These are phyloP conservation scores for Scomber colias DNA, from an alignment of 2,113 vertebrate genomes.

Conservation along the genomic window DNA sequence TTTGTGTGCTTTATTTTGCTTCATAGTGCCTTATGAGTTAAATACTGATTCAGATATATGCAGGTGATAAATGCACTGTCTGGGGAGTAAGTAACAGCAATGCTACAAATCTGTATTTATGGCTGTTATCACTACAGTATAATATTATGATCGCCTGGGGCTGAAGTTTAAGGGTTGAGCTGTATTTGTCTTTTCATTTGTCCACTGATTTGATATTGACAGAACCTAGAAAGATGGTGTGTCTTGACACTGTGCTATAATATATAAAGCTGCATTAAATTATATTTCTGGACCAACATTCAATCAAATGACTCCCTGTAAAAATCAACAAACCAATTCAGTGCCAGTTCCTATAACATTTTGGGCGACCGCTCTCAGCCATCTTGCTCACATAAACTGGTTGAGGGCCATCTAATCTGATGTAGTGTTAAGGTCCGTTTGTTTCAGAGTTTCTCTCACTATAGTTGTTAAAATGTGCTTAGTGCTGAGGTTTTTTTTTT, in stretches of 20 bases:
- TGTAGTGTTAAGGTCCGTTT: slow-evolving; percentile 24
- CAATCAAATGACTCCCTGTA: slow-evolving; percentile 41
- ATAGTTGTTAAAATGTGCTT: slow-evolving; percentile 1
- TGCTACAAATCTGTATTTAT: slow-evolving; percentile 55
- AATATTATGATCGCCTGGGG: slow-evolving; percentile 12
- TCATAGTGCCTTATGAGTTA: slow-evolving; percentile 31
- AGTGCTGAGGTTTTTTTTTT: not conserved
- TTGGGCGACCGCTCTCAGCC: slow-evolving; percentile 6
- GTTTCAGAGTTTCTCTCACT: slow-evolving; percentile 6
- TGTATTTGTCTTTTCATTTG: slow-evolving; percentile 17
- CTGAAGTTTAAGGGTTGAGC: slow-evolving; percentile 14
- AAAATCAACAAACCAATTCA: slow-evolving; percentile 62
- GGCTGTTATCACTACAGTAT: slow-evolving; percentile 19
- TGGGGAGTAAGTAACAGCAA: slow-evolving; percentile 22
- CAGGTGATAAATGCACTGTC: slow-evolving; percentile 46
- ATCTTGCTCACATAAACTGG: slow-evolving; percentile 27
- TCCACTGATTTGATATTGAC: slow-evolving; percentile 33
- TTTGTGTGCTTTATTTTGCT: slow-evolving; percentile 29
- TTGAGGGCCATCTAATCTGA: slow-evolving; percentile 20
- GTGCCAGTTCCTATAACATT: slow-evolving; percentile 44
- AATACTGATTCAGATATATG: slow-evolving; percentile 25
- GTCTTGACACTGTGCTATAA: slow-evolving; percentile 33
- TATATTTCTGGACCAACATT: slow-evolving; percentile 52
- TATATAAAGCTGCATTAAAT: slow-evolving; percentile 47
- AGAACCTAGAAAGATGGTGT: slow-evolving; percentile 33